Evolutionary conservation across 1,140 invertebrate species (phyloP).

Genomic region (Polyergus mexicanus): DNA sequence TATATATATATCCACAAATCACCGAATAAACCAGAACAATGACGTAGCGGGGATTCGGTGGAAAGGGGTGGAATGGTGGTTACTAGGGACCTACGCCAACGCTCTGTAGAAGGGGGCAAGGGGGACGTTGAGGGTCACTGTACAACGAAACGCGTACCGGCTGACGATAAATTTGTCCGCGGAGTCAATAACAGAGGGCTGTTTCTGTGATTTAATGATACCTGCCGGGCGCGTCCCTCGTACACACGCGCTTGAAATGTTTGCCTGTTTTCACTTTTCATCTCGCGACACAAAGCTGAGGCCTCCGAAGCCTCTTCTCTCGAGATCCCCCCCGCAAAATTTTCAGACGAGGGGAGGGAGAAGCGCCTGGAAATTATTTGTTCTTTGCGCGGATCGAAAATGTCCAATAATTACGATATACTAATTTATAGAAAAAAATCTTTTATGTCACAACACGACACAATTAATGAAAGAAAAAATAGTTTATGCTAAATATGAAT

Average conservation of each 20-base stretch:
- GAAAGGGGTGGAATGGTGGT: conserved; percentile 59
- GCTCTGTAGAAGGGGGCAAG: conserved; percentile 58
- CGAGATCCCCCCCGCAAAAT: background rate
- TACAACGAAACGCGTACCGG: conserved; percentile 81
- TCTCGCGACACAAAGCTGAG: conserved; percentile 30
- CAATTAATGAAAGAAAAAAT: no score
- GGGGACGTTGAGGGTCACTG: conserved; percentile 75
- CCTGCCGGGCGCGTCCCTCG: conserved; percentile 72
- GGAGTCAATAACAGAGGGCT: conserved; percentile 86
- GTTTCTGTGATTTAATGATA: conserved; percentile 86
- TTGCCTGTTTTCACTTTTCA: conserved; percentile 79
- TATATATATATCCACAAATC: conserved; percentile 82
- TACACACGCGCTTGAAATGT: conserved; percentile 66
- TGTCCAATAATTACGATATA: background rate
- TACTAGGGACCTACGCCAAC: conserved; percentile 73
- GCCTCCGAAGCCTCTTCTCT: conserved; percentile 10
- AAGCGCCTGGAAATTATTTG: background rate
- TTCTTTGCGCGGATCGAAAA: background rate
- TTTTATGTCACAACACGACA: background rate
- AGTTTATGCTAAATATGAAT: background rate
- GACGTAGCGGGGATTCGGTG: conserved; percentile 77
- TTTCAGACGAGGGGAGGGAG: background rate
- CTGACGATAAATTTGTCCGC: conserved; percentile 86
- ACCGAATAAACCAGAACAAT: conserved; percentile 86
- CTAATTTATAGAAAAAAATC: background rate